Percentiles rank a stretch among this genome's conserved stretches.
These are phyloP conservation scores for Lamprotornis superbus DNA, from an alignment of 2,113 vertebrate species.

Conservation along the genomic window DNA sequence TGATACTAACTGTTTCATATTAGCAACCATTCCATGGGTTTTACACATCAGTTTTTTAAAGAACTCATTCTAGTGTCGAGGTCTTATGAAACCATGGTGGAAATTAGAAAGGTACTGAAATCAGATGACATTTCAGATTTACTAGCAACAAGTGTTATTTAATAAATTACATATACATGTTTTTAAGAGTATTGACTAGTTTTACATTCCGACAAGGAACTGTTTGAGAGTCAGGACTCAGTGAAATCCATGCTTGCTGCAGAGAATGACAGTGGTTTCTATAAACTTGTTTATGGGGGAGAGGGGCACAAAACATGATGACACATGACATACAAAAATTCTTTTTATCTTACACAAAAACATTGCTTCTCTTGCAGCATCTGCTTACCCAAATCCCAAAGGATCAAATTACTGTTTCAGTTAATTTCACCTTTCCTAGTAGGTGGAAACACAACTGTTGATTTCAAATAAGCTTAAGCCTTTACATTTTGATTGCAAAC, in stretches of 20 bases:
- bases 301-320: not conserved
- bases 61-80: not conserved
- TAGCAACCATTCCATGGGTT: not conserved
- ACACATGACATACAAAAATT: not conserved
- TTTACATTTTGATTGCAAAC: not conserved
- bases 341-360: not conserved
- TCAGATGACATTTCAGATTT: not conserved
- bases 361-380: not conserved
- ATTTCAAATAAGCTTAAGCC: not conserved
- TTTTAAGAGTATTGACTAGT: not conserved
- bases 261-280: not conserved
- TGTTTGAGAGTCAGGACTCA: not conserved
- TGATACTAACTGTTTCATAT: not conserved
- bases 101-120: not conserved
- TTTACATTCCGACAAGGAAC: not conserved
- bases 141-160: not conserved
- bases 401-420: not conserved
- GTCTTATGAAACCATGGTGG: not conserved
- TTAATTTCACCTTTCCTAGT: constrained; percentile 1
- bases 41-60: not conserved
- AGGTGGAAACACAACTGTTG: constrained; percentile 23
- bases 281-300: not conserved
- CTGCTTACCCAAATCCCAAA: not conserved
- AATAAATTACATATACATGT: not conserved
- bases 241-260: not conserved